phyloP scores from a whole-genome alignment of 2,888 invertebrate genomes.

The Cheilosia pagana region DNA sequence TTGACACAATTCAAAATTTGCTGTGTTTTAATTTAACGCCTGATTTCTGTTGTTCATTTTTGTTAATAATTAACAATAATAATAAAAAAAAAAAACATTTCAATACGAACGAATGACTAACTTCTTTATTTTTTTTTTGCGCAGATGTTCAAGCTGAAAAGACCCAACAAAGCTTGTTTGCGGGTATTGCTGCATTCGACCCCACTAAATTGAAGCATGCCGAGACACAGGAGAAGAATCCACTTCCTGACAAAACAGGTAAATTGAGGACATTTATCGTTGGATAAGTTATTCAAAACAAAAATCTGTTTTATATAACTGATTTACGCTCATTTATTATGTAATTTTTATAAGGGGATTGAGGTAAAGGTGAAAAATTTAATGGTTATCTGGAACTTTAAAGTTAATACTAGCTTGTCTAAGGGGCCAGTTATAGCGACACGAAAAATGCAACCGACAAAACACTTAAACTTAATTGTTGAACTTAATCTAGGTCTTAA shows the following conservation, averaged over 20 bases:
- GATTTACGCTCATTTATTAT: background rate
- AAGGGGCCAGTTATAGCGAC: no score
- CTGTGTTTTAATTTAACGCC: background rate
- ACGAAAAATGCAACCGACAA: no score
- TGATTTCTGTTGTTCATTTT: slow-evolving; percentile 11
- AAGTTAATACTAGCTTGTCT: no score
- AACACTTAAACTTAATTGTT: no score
- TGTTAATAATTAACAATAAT: background rate
- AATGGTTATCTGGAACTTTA: background rate
- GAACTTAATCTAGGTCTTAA: no score
- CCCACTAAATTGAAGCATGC: slow-evolving; percentile 93
- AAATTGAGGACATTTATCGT: slow-evolving; percentile 77
- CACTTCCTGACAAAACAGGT: slow-evolving; percentile 97
- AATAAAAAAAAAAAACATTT: background rate
- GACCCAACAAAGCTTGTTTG: slow-evolving; percentile 91
- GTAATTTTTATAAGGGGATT: no score
- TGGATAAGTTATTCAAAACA: background rate
- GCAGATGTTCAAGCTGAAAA: slow-evolving; percentile 95
- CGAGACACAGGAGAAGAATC: slow-evolving; percentile 96
- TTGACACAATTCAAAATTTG: slow-evolving; percentile 1
- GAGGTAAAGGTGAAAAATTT: no score
- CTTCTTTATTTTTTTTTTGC: background rate
- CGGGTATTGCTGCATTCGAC: slow-evolving; percentile 94
- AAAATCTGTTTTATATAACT: background rate
- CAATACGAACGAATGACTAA: background rate